These are phyloP conservation scores for Drosophila simulans DNA, from an alignment of 1,140 invertebrate species.

Conservation along the genomic window DNA sequence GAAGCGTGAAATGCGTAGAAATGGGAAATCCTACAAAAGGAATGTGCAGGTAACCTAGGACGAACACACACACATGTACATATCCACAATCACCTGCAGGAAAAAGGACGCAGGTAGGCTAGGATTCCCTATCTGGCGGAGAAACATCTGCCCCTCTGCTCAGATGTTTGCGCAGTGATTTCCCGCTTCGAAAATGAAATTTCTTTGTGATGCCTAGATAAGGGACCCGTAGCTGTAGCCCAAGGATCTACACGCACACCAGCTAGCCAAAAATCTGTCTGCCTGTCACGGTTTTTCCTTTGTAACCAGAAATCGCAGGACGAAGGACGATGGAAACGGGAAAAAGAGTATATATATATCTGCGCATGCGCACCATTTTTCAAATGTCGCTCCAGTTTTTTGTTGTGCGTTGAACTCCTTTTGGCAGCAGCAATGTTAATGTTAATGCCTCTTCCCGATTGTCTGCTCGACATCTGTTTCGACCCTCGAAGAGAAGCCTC, in stretches of 20 bases:
- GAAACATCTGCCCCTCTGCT: slow-evolving; percentile 66
- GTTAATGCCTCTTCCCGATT: slow-evolving; percentile 49
- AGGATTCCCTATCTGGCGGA: slow-evolving; percentile 43
- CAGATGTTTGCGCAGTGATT: slow-evolving; percentile 60
- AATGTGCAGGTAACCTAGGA: slow-evolving; percentile 69
- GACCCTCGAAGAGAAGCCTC: slow-evolving; percentile 30
- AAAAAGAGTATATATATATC: slow-evolving; percentile 16
- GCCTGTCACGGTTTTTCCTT: slow-evolving; percentile 59
- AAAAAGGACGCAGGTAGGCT: slow-evolving; percentile 61
- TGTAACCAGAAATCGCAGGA: slow-evolving; percentile 46
- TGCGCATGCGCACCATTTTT: slow-evolving; percentile 71
- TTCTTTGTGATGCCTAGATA: slow-evolving; percentile 72
- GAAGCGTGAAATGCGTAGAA: slow-evolving; percentile 68
- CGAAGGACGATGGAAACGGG: slow-evolving; percentile 32
- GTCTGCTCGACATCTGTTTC: slow-evolving; percentile 80
- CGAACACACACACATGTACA: not conserved
- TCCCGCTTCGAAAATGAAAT: slow-evolving; percentile 61
- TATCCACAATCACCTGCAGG: slow-evolving; percentile 60
- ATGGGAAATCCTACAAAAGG: slow-evolving; percentile 68
- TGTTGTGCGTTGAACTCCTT: slow-evolving; percentile 58
- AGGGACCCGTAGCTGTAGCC: slow-evolving; percentile 7
- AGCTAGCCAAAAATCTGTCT: slow-evolving; percentile 36
- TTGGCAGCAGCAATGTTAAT: slow-evolving; percentile 53
- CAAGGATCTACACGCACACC: slow-evolving; percentile 34
- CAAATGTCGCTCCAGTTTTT: slow-evolving; percentile 66